Conservation (phyloP, 1,140 invertebrate species). For the Paraescarpia echinospica region DNA sequence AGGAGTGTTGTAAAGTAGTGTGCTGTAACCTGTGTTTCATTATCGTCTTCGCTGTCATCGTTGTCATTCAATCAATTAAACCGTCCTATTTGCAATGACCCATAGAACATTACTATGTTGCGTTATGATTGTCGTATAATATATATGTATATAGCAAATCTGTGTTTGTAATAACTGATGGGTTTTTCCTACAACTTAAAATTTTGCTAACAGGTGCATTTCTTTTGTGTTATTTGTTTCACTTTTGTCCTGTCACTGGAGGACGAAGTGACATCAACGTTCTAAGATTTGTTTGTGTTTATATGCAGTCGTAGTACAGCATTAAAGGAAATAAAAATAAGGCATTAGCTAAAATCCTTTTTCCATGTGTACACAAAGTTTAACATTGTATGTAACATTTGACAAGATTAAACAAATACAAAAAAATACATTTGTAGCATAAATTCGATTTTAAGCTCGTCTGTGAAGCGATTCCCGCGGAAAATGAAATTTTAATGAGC, state of each 20-base stretch:
- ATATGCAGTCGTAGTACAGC: background rate
- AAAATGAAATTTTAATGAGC: no score
- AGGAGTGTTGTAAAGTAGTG: background rate
- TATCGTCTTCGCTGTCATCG: background rate
- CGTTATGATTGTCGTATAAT: background rate
- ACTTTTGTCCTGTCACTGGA: background rate
- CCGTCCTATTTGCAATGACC: background rate
- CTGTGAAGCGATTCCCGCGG: no score
- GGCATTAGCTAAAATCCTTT: no score
- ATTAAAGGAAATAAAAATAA: no score
- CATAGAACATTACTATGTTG: background rate
- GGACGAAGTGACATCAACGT: background rate
- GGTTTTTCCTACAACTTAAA: background rate
- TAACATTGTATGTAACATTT: no score
- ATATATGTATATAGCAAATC: background rate
- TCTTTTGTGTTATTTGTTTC: background rate
- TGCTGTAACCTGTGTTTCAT: background rate
- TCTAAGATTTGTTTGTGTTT: background rate
- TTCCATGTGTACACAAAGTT: no score
- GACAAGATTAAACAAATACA: no score
- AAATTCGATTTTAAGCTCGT: no score
- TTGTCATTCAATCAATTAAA: background rate
- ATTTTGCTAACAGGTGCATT: background rate
- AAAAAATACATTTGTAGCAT: no score
- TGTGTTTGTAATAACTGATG: background rate